These are phyloP conservation scores for Sterrhoptilus dennistouni DNA, from an alignment of 2,113 vertebrate species.

Conservation along the genomic window DNA sequence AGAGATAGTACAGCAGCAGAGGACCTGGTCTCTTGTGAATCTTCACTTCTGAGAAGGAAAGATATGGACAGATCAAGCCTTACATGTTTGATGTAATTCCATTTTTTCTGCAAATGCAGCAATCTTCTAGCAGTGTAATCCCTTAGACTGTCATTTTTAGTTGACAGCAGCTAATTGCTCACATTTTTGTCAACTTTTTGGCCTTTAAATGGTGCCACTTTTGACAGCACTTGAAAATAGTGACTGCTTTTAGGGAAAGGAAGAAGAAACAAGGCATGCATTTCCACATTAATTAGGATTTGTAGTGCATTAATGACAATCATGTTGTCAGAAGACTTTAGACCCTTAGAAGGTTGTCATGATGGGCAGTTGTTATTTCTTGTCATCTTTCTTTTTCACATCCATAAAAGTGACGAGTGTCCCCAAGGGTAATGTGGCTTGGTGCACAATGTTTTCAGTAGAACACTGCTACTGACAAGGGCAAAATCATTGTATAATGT, in stretches of 20 bases:
- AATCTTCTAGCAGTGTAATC: background rate
- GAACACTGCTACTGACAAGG: background rate
- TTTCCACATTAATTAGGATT: conserved; percentile 41
- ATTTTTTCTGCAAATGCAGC: background rate
- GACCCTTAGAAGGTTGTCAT: background rate
- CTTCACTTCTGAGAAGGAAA: background rate
- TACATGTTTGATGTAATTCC: background rate
- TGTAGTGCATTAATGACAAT: conserved; percentile 32
- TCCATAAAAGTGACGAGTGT: background rate
- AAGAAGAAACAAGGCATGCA: background rate
- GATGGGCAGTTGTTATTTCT: background rate
- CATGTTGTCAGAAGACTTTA: conserved; percentile 1
- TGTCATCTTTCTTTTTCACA: background rate
- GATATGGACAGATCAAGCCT: background rate
- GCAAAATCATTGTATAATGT: background rate
- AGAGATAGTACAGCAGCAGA: background rate
- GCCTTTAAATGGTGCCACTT: conserved; percentile 8
- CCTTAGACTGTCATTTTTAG: background rate
- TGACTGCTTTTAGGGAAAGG: background rate
- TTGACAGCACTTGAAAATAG: conserved; percentile 7
- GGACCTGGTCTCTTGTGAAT: background rate
- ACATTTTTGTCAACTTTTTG: conserved; percentile 3
- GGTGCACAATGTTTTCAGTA: background rate
- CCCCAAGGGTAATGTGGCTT: background rate
- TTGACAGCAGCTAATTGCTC: conserved; percentile 28